Conservation (phyloP, 2,888 invertebrate genomes). For the Strigamia maritima region DNA sequence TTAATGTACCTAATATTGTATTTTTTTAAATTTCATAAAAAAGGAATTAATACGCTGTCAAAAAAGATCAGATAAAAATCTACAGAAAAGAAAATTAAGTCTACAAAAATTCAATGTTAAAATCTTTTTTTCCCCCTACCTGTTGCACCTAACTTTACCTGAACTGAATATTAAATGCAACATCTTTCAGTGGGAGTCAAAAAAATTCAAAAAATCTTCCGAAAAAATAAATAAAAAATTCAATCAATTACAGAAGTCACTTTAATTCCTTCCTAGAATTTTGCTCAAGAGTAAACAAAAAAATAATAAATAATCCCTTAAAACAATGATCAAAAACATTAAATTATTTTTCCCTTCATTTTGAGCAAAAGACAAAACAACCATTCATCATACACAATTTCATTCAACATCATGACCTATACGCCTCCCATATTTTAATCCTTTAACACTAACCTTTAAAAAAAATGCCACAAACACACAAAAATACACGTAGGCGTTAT, state of each 20-base stretch:
- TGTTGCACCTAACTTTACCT: neutral
- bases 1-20: neutral
- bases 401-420: conserved; percentile 1
- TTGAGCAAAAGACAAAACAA: neutral
- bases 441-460: neutral
- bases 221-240: neutral
- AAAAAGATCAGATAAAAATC: conserved; percentile 18
- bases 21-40: neutral
- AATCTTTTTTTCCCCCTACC: neutral
- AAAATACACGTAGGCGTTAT: neutral
- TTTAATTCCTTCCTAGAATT: neutral
- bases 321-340: neutral
- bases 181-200: too few relatives aligned
- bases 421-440: neutral
- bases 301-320: neutral
- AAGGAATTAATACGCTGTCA: neutral
- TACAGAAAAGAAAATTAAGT: neutral
- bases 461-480: neutral
- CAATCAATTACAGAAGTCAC: too few relatives aligned
- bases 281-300: neutral
- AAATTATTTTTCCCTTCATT: neutral
- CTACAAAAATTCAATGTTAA: neutral
- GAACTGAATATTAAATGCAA: conserved; percentile 7
- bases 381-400: conserved; percentile 13
- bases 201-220: too few relatives aligned